phyloP scores from a whole-genome alignment of 2,888 invertebrate species.

The Drosophila phalerata region DNA sequence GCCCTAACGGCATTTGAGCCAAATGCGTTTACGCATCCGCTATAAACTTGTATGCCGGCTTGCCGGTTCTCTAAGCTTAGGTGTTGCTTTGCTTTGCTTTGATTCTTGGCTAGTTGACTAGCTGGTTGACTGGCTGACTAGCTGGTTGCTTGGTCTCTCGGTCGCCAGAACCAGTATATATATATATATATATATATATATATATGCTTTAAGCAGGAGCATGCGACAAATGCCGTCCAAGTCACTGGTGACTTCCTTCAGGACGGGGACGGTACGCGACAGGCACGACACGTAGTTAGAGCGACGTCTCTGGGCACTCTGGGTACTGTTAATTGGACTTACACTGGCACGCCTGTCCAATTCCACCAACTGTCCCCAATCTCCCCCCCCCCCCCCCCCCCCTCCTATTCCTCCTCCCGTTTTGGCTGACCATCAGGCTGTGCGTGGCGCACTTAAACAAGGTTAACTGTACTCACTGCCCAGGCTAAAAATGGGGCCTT shows the following conservation, averaged over 20 bases:
- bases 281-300: constrained; percentile 38
- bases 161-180: constrained; percentile 77
- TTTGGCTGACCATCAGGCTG: constrained; percentile 35
- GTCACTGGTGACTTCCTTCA: constrained; percentile 76
- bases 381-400: background rate
- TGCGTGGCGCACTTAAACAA: constrained; percentile 81
- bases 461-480: constrained; percentile 76
- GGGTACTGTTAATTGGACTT: constrained; percentile 77
- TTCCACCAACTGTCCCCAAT: constrained; percentile 20
- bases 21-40: constrained; percentile 85
- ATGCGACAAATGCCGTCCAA: constrained; percentile 76
- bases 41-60: constrained; percentile 83
- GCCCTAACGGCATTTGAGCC: constrained; percentile 84
- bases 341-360: constrained; percentile 58
- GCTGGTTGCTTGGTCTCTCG: constrained; percentile 46
- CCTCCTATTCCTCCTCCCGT: background rate
- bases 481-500: constrained; percentile 52
- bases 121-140: constrained; percentile 19
- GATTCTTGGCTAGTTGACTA: constrained; percentile 23
- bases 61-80: constrained; percentile 67
- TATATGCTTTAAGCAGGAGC: constrained; percentile 78
- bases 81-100: constrained; percentile 43
- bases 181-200: constrained; percentile 63
- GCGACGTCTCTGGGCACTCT: constrained; percentile 60
- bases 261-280: constrained; percentile 47